phyloP scores from a whole-genome alignment of 92 coral and sea anemone species.

The Paramuricea clavata region DNA sequence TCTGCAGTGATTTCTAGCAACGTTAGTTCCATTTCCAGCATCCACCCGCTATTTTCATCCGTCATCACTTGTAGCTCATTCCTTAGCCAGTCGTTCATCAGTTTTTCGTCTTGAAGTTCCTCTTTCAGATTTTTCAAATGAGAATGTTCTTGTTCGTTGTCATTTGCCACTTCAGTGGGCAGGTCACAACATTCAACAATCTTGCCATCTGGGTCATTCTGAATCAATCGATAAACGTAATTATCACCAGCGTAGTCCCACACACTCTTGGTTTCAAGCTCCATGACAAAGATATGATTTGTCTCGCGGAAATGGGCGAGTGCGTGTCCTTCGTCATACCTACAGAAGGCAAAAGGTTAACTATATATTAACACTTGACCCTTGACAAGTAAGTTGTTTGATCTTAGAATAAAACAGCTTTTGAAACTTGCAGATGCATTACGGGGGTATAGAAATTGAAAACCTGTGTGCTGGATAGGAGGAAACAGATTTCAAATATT shows the following conservation, averaged over 20 bases:
- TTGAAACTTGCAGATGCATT: no score
- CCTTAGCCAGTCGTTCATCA: slow-evolving; percentile 86
- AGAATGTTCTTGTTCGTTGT: slow-evolving; percentile 91
- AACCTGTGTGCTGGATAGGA: no score
- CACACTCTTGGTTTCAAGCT: slow-evolving; percentile 95
- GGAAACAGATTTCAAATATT: no score
- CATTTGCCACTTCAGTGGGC: slow-evolving; percentile 73
- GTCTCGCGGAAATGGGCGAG: slow-evolving; percentile 91
- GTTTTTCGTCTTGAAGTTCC: slow-evolving; percentile 84
- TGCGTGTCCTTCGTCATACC: slow-evolving; percentile 40
- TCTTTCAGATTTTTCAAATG: slow-evolving; percentile 80
- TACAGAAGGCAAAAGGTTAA: neutral
- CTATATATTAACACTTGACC: no score
- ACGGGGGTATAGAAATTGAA: no score
- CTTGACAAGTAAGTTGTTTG: no score
- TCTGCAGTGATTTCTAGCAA: no score
- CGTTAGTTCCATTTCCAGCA: slow-evolving; percentile 80
- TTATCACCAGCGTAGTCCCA: slow-evolving; percentile 99
- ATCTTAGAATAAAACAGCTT: no score
- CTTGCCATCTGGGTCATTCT: slow-evolving; percentile 97
- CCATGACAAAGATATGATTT: slow-evolving; percentile 92
- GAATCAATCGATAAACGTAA: slow-evolving; percentile 95
- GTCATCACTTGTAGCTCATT: slow-evolving; percentile 88
- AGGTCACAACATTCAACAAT: slow-evolving; percentile 85
- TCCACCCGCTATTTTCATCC: slow-evolving; percentile 82